These are phyloP conservation scores for Barnardius zonarius DNA, from an alignment of 2,113 vertebrate genomes.

Conservation along the genomic window DNA sequence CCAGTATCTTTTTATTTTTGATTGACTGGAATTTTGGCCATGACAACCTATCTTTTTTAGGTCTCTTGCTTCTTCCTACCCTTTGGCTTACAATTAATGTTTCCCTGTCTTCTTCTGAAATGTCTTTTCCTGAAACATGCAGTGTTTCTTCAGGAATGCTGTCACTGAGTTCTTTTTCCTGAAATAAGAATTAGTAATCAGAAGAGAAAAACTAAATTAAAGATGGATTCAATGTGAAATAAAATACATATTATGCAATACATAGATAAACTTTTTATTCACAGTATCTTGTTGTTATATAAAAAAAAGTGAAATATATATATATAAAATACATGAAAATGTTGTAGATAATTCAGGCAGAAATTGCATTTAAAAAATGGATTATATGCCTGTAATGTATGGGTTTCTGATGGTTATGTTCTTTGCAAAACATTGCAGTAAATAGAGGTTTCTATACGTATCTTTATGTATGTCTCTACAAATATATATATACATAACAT, in stretches of 20 bases:
- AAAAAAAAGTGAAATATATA: neutral
- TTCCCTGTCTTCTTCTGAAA: constrained; percentile 65
- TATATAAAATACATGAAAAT: neutral
- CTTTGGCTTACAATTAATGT: constrained; percentile 59
- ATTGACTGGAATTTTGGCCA: constrained; percentile 79
- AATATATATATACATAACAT: neutral
- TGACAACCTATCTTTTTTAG: constrained; percentile 74
- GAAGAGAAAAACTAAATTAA: neutral
- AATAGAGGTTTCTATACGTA: neutral
- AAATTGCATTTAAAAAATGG: neutral
- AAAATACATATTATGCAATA: neutral
- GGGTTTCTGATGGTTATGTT: neutral
- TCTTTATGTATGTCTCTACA: neutral
- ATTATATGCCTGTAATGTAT: neutral
- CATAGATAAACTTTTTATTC: neutral
- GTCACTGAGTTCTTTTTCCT: constrained; percentile 52
- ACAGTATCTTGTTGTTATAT: neutral
- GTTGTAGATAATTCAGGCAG: neutral
- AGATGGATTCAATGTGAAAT: neutral
- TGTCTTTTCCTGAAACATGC: constrained; percentile 39
- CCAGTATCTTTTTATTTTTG: constrained; percentile 50
- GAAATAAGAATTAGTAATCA: neutral
- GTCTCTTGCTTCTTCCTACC: constrained; percentile 50
- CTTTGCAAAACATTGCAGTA: neutral
- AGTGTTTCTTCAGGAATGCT: constrained; percentile 34